A percentile compares a stretch with the other conserved stretches of the same genome.
These are phyloP conservation scores for Urocitellus parryii DNA, from an alignment of 2,113 vertebrate genomes.

Conservation along the genomic window DNA sequence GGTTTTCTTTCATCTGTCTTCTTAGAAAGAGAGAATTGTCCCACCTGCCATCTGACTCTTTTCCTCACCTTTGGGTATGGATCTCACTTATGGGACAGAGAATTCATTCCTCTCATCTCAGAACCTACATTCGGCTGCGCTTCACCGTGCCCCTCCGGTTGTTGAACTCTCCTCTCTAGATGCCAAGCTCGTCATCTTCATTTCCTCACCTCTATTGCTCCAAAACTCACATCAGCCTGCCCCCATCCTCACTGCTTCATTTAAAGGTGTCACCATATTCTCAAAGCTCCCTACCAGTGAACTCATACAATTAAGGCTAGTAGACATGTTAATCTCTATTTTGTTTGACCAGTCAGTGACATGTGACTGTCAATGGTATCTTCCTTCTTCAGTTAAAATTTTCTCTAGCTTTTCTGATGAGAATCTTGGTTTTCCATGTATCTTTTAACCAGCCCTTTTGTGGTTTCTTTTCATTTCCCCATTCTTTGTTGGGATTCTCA, in stretches of 20 bases:
- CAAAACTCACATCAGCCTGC: no score
- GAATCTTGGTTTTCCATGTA: background rate
- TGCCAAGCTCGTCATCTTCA: background rate
- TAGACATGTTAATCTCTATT: background rate
- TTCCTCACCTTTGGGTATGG: background rate
- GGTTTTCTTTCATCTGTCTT: background rate
- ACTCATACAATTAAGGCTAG: background rate
- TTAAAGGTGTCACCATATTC: background rate
- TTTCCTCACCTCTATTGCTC: no score
- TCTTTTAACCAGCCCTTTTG: background rate
- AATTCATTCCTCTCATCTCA: background rate
- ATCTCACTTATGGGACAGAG: background rate
- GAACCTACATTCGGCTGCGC: background rate
- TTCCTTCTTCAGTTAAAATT: background rate
- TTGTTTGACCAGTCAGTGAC: background rate
- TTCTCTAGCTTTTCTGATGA: constrained; percentile 31
- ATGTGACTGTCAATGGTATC: background rate
- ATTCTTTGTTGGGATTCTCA: background rate
- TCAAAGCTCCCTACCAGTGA: background rate
- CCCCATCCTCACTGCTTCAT: background rate
- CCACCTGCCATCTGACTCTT: background rate
- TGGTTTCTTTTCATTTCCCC: background rate
- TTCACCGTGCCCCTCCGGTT: background rate
- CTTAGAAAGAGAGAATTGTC: background rate
- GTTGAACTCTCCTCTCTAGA: background rate